phyloP scores from a whole-genome alignment of 2,888 invertebrate genomes.

The Portevinia maculata region DNA sequence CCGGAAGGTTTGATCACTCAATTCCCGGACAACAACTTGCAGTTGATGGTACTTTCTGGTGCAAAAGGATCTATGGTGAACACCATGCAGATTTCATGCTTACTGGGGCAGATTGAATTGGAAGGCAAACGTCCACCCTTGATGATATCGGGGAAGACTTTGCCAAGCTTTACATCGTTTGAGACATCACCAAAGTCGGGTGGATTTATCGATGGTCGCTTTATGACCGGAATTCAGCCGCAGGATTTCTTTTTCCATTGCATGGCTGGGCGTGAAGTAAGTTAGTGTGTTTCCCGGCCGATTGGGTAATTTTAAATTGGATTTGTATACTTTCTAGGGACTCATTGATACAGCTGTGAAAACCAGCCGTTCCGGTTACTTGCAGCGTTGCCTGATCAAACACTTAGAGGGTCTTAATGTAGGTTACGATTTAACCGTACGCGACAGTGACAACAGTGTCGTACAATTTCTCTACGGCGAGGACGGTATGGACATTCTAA shows the following conservation, averaged over 20 bases:
- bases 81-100: slow-evolving; percentile 98
- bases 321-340: slow-evolving; percentile 86
- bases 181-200: slow-evolving; percentile 96
- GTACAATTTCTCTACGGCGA: slow-evolving; percentile 97
- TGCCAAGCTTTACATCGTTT: slow-evolving; percentile 95
- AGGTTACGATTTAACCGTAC: slow-evolving; percentile 96
- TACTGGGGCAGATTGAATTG: slow-evolving; percentile 98
- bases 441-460: slow-evolving; percentile 96
- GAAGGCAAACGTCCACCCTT: slow-evolving; percentile 98
- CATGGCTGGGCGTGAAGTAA: slow-evolving; percentile 99
- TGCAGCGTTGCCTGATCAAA: slow-evolving; percentile 98
- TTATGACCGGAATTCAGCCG: slow-evolving; percentile 98
- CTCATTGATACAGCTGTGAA: slow-evolving; percentile 99
- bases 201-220: slow-evolving; percentile 97
- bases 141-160: slow-evolving; percentile 92
- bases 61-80: slow-evolving; percentile 99
- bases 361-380: slow-evolving; percentile 98
- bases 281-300: slow-evolving; percentile 43
- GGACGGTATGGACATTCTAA: slow-evolving; percentile 95
- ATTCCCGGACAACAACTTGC: slow-evolving; percentile 98
- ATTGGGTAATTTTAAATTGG: fast-evolving
- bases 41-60: slow-evolving; percentile 98
- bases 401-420: slow-evolving; percentile 98
- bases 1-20: slow-evolving; percentile 92
- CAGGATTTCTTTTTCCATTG: slow-evolving; percentile 99